These are phyloP conservation scores for Sylvicapra grimmia DNA, from an alignment of 2,113 vertebrate species.

Conservation along the genomic window DNA sequence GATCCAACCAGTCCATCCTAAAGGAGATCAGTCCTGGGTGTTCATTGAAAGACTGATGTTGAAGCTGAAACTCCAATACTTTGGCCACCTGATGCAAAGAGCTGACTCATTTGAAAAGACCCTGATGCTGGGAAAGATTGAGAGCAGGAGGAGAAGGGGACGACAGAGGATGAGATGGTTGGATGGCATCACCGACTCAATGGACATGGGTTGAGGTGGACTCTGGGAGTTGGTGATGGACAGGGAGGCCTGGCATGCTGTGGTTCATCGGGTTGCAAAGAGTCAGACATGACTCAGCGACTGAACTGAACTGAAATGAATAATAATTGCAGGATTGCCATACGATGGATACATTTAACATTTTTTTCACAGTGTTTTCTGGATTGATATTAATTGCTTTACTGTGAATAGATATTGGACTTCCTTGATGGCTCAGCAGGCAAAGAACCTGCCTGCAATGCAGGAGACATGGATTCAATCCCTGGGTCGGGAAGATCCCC, in stretches of 20 bases:
- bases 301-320: background rate
- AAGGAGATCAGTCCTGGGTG: background rate
- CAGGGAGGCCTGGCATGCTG: background rate
- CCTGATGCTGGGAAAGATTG: background rate
- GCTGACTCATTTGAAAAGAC: background rate
- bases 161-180: background rate
- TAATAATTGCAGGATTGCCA: background rate
- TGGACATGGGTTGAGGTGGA: background rate
- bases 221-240: background rate
- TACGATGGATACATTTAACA: background rate
- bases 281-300: fast-evolving
- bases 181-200: background rate
- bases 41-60: background rate
- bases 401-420: background rate
- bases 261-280: background rate
- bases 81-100: background rate
- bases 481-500: fast-evolving
- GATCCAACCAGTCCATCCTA: background rate
- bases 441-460: background rate
- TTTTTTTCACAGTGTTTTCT: background rate
- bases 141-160: background rate
- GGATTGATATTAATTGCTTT: background rate
- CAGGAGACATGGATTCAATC: background rate
- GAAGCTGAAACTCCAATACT: background rate
- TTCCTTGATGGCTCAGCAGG: background rate